phyloP scores from a whole-genome alignment of 2,888 invertebrate species.

The Calliphora vomitoria region DNA sequence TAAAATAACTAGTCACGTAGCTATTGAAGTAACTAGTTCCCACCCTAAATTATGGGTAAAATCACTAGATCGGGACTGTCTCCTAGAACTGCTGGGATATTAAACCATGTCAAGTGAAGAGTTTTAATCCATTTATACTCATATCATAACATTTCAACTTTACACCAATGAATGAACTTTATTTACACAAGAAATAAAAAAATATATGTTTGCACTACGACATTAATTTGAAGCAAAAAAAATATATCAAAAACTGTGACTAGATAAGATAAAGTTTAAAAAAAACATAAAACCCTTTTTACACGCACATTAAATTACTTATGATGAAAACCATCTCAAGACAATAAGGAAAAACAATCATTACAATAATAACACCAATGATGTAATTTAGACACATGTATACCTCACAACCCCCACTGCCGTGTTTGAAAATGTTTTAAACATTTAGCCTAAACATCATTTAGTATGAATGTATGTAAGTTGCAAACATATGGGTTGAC shows the following conservation, averaged over 20 bases:
- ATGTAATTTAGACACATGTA: background rate
- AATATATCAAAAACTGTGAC: constrained; percentile 34
- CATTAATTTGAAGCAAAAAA: background rate
- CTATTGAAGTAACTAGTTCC: too few relatives aligned
- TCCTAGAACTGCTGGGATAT: too few relatives aligned
- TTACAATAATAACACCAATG: background rate
- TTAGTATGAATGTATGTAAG: constrained; percentile 13
- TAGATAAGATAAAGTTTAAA: constrained; percentile 44
- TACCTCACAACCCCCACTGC: background rate
- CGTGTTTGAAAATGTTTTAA: background rate
- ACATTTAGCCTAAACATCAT: constrained; percentile 30
- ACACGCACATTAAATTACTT: background rate
- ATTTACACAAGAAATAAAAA: constrained; percentile 35
- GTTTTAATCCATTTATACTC: constrained; percentile 81
- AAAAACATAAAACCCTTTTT: constrained; percentile 35
- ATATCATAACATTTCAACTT: background rate
- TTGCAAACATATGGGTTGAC: constrained; percentile 59
- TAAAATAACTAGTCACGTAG: too few relatives aligned
- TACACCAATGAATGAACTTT: constrained; percentile 66
- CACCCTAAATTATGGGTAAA: too few relatives aligned
- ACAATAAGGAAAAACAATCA: background rate
- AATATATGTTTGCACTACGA: background rate
- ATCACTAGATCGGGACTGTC: too few relatives aligned
- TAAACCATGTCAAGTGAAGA: constrained; percentile 78
- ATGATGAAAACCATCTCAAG: background rate